Conservation (phyloP, 1,140 invertebrate species). For the Himalopsyche phryganea region DNA sequence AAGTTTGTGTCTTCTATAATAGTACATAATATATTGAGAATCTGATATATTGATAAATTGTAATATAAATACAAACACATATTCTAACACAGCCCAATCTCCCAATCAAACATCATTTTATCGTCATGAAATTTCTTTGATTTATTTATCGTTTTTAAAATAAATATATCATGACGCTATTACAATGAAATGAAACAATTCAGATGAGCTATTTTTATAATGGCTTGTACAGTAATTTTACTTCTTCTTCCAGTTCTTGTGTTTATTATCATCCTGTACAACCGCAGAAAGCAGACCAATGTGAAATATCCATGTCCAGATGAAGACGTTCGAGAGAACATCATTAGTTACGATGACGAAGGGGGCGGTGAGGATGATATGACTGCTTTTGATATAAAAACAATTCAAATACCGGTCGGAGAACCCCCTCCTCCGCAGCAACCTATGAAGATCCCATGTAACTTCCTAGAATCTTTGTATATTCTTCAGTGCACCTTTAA, state of each 20-base stretch:
- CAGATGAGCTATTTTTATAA: neutral
- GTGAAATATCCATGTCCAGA: conserved; percentile 61
- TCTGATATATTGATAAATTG: no score
- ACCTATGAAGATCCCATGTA: conserved; percentile 79
- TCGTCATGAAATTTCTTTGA: no score
- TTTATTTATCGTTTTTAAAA: no score
- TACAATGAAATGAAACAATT: no score
- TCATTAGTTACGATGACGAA: conserved; percentile 68
- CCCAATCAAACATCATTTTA: no score
- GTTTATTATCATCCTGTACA: conserved; percentile 28
- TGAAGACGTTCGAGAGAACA: conserved; percentile 68
- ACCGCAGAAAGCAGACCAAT: conserved; percentile 27
- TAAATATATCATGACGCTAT: no score
- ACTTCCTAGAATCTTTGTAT: conserved; percentile 44
- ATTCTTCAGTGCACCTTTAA: no score
- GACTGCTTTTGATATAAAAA: conserved; percentile 64
- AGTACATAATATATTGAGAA: no score
- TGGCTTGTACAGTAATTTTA: conserved; percentile 13
- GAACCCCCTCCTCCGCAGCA: conserved; percentile 32
- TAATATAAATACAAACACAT: no score
- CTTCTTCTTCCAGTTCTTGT: conserved; percentile 31
- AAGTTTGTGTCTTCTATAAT: no score
- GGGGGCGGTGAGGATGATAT: conserved; percentile 65
- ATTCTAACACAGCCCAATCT: no score
- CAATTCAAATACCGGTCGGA: conserved; percentile 57